Base-by-base conservation (phyloP, 1,140 invertebrate genomes). In the Chrysoperla carnea region DNA sequence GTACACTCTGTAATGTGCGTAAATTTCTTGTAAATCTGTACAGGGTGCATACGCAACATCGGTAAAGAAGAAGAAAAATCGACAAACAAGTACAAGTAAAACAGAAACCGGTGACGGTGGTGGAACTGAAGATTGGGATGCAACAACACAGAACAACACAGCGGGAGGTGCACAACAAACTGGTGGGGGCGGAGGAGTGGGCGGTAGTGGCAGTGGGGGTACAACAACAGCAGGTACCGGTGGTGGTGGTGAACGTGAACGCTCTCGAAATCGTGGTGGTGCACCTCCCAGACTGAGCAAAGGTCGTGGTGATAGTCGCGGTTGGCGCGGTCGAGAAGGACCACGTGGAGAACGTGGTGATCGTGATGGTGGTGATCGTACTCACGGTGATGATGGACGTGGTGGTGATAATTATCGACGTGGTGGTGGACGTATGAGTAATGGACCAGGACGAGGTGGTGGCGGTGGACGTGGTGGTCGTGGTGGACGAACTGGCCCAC, bases 11-110 rank as follows among this genome's bases (percentile, higher is more conserved):
- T n/a, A n/a, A n/a, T n/a, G n/a, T n/a, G n/a, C n/a, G n/a, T n/a
- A n/a, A n/a, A n/a, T n/a, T 23, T 23, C 5, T 23, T 23, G 2
- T 23, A 23, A 23, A 23, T 3, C 5, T 23, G 17, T 23, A 23
- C 17, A 23, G 17, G 17, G 17, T 23, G 17, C 17, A 23, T 23
- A 23, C 6, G 73, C 77, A 52, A 81, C 75, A 40, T 75, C 72
- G 44, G 76, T 83, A 17, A 89, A 88, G 62, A 90, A 89, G 66
- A 87, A 86, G 66, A 91, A 87, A 66, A 80, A 75, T 55, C 70
- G 76, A 48, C 70, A 76, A 50, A 63, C 70, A 29, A 63, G 64
- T 49, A 59, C 52, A 56, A 46, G 66, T 51, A 44, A 67, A 60
- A 55, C 62, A 57, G 45, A 60, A 54, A 35, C 55, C 55, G 7